Conservation (phyloP, 1,140 invertebrate genomes). For the Bradysia coprophila region DNA sequence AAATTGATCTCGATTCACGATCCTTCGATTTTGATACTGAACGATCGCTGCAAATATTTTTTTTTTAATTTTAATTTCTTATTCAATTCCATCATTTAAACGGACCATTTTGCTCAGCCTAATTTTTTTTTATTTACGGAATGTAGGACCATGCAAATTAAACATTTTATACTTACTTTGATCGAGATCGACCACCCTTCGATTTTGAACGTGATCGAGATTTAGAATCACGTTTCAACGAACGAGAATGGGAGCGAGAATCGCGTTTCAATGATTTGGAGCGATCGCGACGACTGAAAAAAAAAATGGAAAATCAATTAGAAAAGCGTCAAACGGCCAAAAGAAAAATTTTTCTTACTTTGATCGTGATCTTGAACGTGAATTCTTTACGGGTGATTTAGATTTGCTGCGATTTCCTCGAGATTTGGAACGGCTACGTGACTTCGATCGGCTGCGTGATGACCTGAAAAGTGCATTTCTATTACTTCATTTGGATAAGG, state of each 20-base stretch:
- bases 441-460: conserved; percentile 43
- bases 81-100: not conserved
- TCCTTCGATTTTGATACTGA: not conserved
- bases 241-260: conserved; percentile 14
- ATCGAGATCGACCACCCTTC: not conserved
- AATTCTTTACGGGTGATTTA: conserved; percentile 48
- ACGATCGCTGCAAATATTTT: not conserved
- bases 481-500: conserved; percentile 5
- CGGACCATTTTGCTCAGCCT: not conserved
- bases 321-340: conserved; percentile 12
- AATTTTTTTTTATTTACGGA: not conserved
- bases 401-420: conserved; percentile 45
- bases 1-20: not conserved
- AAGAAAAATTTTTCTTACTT: conserved; percentile 32
- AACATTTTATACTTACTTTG: not conserved
- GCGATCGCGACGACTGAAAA: conserved; percentile 20
- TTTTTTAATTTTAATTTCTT: too few relatives aligned
- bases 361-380: conserved; percentile 52
- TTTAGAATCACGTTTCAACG: not conserved
- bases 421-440: conserved; percentile 44
- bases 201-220: conserved; percentile 1
- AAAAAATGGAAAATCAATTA: not conserved
- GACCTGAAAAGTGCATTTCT: conserved; percentile 30
- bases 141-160: not conserved
- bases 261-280: conserved; percentile 23